Evolutionary conservation across 2,888 invertebrate genomes (phyloP).

Genomic region (Scaptomyza tumidula): DNA sequence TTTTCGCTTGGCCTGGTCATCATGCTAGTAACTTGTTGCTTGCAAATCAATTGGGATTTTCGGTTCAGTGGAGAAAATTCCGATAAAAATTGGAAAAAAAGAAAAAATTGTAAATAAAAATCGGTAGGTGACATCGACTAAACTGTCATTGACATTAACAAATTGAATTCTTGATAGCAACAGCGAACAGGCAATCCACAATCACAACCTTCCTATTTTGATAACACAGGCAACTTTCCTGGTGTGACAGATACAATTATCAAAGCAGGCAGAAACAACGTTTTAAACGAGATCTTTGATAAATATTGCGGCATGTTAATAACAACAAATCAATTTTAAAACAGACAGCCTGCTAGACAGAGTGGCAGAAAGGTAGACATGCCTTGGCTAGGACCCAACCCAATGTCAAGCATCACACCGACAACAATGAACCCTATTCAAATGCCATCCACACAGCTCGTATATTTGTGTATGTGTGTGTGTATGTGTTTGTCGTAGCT

Average conservation of each 20-base stretch:
- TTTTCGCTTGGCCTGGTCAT: background rate
- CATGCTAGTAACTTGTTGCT: conserved; percentile 65
- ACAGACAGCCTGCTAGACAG: conserved; percentile 56
- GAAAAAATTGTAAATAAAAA: conserved; percentile 17
- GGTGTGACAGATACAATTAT: conserved; percentile 56
- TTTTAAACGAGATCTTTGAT: conserved; percentile 57
- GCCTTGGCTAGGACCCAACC: conserved; percentile 19
- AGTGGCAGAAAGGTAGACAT: background rate
- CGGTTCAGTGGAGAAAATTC: conserved; percentile 66
- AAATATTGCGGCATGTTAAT: conserved; percentile 77
- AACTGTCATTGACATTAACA: conserved; percentile 77
- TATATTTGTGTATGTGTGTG: background rate
- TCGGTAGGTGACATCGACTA: conserved; percentile 42
- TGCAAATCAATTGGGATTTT: conserved; percentile 71
- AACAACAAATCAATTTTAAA: conserved; percentile 79
- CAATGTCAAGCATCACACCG: conserved; percentile 28
- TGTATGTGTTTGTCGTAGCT: conserved; percentile 18
- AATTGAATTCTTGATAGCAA: conserved; percentile 67
- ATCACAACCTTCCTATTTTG: background rate
- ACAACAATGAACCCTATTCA: conserved; percentile 72
- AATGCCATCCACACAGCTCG: conserved; percentile 42
- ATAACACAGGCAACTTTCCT: background rate
- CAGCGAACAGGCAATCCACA: background rate
- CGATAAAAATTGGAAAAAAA: conserved; percentile 58
- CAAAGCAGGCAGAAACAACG: conserved; percentile 40